Percentiles rank a stretch among this genome's conserved stretches.
Conservation (phyloP, 1,140 invertebrate genomes). For the Medauroidea extradentata region DNA sequence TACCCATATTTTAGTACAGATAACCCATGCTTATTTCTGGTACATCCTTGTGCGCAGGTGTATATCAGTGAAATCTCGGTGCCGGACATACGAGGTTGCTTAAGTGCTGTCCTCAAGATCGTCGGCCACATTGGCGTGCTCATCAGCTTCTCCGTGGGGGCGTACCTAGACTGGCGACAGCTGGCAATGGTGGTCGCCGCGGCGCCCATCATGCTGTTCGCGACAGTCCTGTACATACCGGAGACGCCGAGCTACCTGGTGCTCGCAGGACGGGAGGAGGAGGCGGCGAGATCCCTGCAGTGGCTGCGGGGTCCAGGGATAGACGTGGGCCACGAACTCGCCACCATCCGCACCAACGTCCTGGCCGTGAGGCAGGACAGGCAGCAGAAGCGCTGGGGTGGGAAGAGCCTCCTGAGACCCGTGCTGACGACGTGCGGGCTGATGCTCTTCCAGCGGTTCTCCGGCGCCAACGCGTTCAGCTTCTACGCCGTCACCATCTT, state of each 20-base stretch:
- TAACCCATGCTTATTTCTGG: no score
- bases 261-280: constrained; percentile 64
- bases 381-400: constrained; percentile 48
- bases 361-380: constrained; percentile 44
- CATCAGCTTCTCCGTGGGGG: constrained; percentile 73
- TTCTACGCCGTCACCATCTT: constrained; percentile 80
- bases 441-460: constrained; percentile 82
- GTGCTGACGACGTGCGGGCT: constrained; percentile 74
- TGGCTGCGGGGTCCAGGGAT: constrained; percentile 70
- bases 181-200: constrained; percentile 69
- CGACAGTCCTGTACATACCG: constrained; percentile 66
- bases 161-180: constrained; percentile 75
- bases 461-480: constrained; percentile 75
- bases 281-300: constrained; percentile 68
- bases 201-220: constrained; percentile 64
- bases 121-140: constrained; percentile 80
- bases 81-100: constrained; percentile 74
- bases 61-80: constrained; percentile 89
- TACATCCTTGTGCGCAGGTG: constrained; percentile 50
- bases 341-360: constrained; percentile 62
- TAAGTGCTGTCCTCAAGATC: constrained; percentile 80
- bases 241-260: constrained; percentile 80
- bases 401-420: constrained; percentile 53
- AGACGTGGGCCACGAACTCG: constrained; percentile 65
- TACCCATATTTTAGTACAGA: constrained; percentile 5